Percentiles rank a stretch among this genome's conserved stretches.
Evolutionary conservation across 2,113 vertebrate species (phyloP).

Genomic region (Nothobranchius kuhntae): DNA sequence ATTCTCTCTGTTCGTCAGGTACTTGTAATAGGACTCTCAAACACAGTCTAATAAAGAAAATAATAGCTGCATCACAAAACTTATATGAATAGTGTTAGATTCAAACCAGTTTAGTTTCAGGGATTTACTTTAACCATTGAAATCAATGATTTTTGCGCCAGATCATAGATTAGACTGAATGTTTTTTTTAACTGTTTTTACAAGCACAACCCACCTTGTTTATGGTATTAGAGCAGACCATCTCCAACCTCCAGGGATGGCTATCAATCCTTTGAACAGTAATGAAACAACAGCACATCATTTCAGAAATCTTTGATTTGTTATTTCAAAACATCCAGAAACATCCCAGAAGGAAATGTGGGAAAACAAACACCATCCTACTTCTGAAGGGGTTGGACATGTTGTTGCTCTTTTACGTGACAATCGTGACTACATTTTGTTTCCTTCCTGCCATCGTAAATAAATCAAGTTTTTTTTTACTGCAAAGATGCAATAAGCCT

Average conservation of each 20-base stretch:
- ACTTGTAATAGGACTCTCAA: conserved; percentile 3
- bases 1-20: background rate
- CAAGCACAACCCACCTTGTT: background rate
- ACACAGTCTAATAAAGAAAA: background rate
- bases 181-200: background rate
- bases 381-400: background rate
- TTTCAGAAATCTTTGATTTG: background rate
- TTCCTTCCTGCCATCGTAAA: background rate
- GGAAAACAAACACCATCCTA: background rate
- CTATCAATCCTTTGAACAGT: background rate
- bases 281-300: background rate
- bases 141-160: background rate
- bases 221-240: background rate
- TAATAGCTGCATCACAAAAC: background rate
- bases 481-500: background rate
- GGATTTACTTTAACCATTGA: background rate
- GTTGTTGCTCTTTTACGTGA: background rate
- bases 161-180: background rate
- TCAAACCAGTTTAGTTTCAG: background rate
- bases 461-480: background rate
- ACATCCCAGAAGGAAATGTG: background rate
- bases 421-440: background rate
- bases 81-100: too few species aligned
- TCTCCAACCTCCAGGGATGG: background rate
- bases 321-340: background rate